Evolutionary conservation across 2,888 invertebrate species (phyloP).

Genomic region (Apeira syringaria): DNA sequence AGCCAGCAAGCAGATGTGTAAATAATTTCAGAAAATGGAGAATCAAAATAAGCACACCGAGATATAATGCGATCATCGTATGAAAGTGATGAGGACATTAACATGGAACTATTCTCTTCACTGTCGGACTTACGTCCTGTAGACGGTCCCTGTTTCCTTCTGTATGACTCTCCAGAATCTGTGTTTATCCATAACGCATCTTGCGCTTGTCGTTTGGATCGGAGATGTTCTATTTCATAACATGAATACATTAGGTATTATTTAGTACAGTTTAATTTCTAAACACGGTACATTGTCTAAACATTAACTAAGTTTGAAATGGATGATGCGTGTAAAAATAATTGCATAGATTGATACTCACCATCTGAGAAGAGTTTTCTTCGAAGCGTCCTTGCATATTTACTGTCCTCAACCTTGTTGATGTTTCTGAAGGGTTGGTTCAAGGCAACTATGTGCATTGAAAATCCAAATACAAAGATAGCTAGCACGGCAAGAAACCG

Average conservation of each 20-base stretch:
- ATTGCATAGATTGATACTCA: slow-evolving; percentile 64
- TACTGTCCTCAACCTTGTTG: slow-evolving; percentile 84
- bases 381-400: slow-evolving; percentile 80
- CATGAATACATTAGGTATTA: slow-evolving; percentile 41
- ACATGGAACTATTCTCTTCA: slow-evolving; percentile 42
- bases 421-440: slow-evolving; percentile 95
- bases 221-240: slow-evolving; percentile 66
- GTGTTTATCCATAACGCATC: slow-evolving; percentile 67
- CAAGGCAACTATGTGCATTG: slow-evolving; percentile 97
- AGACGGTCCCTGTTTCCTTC: slow-evolving; percentile 84
- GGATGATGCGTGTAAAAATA: slow-evolving; percentile 21
- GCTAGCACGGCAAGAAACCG: slow-evolving; percentile 98
- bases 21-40: slow-evolving; percentile 47
- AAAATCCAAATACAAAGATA: slow-evolving; percentile 99
- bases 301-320: slow-evolving; percentile 13
- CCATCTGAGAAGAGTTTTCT: slow-evolving; percentile 89
- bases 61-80: slow-evolving; percentile 73
- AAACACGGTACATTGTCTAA: slow-evolving; percentile 19
- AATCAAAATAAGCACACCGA: slow-evolving; percentile 75
- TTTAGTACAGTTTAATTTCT: slow-evolving; percentile 22
- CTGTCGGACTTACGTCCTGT: slow-evolving; percentile 85
- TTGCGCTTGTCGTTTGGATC: slow-evolving; percentile 71
- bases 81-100: slow-evolving; percentile 48
- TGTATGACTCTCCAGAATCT: slow-evolving; percentile 76
- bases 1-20: slow-evolving; percentile 77